Evolutionary conservation across 1,140 invertebrate genomes (phyloP).

Genomic region (Galleria mellonella): DNA sequence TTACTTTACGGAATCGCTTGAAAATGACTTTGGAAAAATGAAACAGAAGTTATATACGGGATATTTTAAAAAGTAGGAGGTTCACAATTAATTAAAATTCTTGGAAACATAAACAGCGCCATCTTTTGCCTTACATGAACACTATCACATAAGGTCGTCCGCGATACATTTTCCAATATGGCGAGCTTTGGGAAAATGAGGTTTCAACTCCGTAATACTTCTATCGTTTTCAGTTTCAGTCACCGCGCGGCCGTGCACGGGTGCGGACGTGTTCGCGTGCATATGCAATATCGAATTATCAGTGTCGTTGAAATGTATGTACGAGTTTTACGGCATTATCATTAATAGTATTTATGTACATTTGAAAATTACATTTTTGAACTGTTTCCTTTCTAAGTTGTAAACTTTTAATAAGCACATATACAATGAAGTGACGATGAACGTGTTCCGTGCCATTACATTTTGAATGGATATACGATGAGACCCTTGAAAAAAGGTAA

Average conservation of each 20-base stretch:
- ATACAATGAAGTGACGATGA: not conserved
- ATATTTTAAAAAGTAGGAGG: no score
- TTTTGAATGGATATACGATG: no score
- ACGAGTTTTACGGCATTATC: no score
- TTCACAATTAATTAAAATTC: no score
- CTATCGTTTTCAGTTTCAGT: constrained; percentile 11
- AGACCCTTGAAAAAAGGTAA: no score
- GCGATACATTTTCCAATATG: constrained; percentile 3
- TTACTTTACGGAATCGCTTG: no score
- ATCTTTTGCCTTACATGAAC: constrained; percentile 11
- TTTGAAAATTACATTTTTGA: not conserved
- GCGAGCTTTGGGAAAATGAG: constrained; percentile 15
- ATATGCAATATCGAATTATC: not conserved
- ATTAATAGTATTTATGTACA: no score
- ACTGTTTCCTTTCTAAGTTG: constrained; percentile 10
- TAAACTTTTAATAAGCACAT: not conserved
- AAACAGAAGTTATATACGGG: no score
- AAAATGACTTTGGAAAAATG: no score
- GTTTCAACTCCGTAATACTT: constrained; percentile 18
- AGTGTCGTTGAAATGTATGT: no score
- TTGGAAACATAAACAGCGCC: constrained; percentile 16
- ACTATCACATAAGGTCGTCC: constrained; percentile 13
- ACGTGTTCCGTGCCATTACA: not conserved
- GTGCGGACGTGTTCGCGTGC: constrained; percentile 6
- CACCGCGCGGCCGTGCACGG: constrained; percentile 5